Evolutionary conservation across 2,113 vertebrate species (phyloP), one percentile per base, ranked within the genome.

Genomic region (Mus pahari): DNA sequence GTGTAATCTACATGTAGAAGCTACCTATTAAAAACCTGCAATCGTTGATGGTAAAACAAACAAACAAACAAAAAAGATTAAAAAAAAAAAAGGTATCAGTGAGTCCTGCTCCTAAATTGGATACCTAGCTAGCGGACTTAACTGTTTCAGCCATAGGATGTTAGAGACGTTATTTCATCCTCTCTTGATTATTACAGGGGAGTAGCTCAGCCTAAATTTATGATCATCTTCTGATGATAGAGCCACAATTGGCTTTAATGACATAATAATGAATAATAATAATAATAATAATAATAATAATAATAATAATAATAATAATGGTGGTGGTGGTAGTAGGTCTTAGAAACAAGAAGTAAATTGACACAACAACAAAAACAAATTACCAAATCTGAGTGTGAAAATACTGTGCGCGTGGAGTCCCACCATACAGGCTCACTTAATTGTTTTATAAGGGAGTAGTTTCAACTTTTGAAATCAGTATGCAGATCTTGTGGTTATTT

Each of bases 1-100:
- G 62, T 22, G 0, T 45, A 45, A 83, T 71, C 42, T 82, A 75
- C 16, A 39, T 70, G 14, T 71, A 88, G 73, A 94, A 86, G 53
- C 5, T 68, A 75, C 9, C 4, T 68, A 92, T 33, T 55, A 71
- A 92, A 50, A 24, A 10, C 26, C 14, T 64, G 6, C 45, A 83
- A 45, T 62, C 42, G 7, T 8, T 64, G 26, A 19, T 64, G 16
- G 42, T 20, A 2, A n/a, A n/a, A n/a, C n/a, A n/a, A n/a, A n/a
- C n/a, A n/a, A n/a, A n/a, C n/a, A n/a, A n/a, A n/a, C n/a, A n/a
- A n/a, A n/a, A n/a, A n/a, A n/a, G n/a, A n/a, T n/a, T n/a, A n/a
- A n/a, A n/a, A n/a, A n/a, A n/a, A n/a, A n/a, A n/a, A 93, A 94
- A 90, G 48, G 33, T 86, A 90, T 42, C 88, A 58, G 3, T 12